Percentiles rank a stretch among this genome's conserved stretches.
Conservation (phyloP, 2,888 invertebrate genomes). For the Autographa gamma region DNA sequence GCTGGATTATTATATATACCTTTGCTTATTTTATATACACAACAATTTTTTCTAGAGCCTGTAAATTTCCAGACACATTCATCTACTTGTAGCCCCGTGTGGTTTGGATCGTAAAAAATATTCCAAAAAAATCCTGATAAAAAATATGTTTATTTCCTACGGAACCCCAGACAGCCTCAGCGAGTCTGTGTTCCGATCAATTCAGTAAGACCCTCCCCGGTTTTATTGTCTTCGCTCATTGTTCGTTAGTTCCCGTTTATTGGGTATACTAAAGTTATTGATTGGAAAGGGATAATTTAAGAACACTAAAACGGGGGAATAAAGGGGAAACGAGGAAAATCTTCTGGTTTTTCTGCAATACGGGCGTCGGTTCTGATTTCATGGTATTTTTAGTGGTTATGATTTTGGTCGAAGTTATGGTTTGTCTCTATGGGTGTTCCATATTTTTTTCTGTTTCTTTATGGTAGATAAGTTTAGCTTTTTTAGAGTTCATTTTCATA, state of each 20-base stretch:
- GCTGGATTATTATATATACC: no score
- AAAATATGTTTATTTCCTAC: not conserved
- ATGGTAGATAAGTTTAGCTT: not conserved
- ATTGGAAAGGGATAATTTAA: conserved; percentile 58
- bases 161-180: conserved; percentile 36
- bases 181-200: conserved; percentile 55
- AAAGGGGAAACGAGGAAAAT: conserved; percentile 24
- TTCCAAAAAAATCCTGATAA: not conserved
- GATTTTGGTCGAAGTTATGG: conserved; percentile 8
- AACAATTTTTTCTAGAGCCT: no score
- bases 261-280: conserved; percentile 55
- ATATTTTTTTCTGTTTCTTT: not conserved
- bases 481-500: not conserved
- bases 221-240: conserved; percentile 62
- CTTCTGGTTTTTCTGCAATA: conserved; percentile 24
- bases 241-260: conserved; percentile 61
- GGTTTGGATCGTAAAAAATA: not conserved
- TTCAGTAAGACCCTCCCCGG: conserved; percentile 61
- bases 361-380: conserved; percentile 16
- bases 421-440: conserved; percentile 2
- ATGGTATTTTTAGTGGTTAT: conserved; percentile 18
- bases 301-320: conserved; percentile 39
- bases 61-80: no score
- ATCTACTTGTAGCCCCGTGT: no score
- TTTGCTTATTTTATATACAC: no score